Conservation (phyloP, 2,113 vertebrate species). For the Stegostoma tigrinum region DNA sequence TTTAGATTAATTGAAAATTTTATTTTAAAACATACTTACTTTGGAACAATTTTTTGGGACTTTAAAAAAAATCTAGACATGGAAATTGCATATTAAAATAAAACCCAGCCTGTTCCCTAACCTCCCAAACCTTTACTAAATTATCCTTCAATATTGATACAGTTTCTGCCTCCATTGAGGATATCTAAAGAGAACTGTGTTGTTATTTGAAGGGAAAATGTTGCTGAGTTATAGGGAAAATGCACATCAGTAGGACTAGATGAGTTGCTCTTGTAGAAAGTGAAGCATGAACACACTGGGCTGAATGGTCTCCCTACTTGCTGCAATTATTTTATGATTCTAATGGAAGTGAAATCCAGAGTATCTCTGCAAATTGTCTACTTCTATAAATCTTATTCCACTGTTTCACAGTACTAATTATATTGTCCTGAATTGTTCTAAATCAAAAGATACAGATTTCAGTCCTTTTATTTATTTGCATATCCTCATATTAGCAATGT, state of each 20-base stretch:
- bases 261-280: neutral
- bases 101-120: neutral
- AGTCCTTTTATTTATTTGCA: neutral
- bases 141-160: neutral
- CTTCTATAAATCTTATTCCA: neutral
- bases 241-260: neutral
- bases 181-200: neutral
- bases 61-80: neutral
- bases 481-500: neutral
- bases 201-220: neutral
- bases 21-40: neutral
- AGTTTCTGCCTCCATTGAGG: neutral
- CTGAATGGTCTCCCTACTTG: neutral
- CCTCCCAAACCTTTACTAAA: neutral
- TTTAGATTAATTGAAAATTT: neutral
- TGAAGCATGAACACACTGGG: neutral
- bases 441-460: neutral
- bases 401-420: neutral
- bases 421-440: neutral
- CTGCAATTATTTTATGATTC: neutral
- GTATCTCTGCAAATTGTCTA: neutral
- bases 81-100: neutral
- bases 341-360: neutral
- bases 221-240: neutral
- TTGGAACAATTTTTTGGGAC: neutral